phyloP scores from a whole-genome alignment of 2,797 vertebrate species.

The Aeoliscus strigatus region DNA sequence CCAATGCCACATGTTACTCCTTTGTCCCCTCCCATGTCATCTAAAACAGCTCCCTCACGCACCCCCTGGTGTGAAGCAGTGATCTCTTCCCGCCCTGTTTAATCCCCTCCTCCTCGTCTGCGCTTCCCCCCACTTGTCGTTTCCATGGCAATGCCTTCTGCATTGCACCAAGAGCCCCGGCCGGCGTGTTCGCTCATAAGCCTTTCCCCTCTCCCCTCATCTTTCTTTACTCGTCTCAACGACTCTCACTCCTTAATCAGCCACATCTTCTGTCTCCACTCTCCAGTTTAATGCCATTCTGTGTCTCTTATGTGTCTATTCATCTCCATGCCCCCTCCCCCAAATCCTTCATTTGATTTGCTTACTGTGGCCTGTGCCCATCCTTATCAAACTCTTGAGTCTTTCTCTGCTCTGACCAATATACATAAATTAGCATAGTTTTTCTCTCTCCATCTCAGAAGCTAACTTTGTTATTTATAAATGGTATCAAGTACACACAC shows the following conservation, averaged over 20 bases:
- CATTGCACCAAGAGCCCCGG: slow-evolving; percentile 82
- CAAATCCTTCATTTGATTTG: no score
- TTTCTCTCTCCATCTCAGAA: slow-evolving; percentile 21
- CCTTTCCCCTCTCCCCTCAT: slow-evolving; percentile 46
- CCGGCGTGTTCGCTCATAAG: slow-evolving; percentile 57
- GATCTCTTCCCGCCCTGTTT: slow-evolving; percentile 67
- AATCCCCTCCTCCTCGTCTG: slow-evolving; percentile 66
- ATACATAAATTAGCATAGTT: slow-evolving; percentile 32
- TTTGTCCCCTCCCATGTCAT: slow-evolving; percentile 32
- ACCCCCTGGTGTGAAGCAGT: slow-evolving; percentile 42
- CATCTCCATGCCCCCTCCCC: neutral
- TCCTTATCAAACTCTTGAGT: no score
- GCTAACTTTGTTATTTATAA: slow-evolving; percentile 24
- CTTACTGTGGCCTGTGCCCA: no score
- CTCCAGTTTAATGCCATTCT: no score
- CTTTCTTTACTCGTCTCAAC: slow-evolving; percentile 28
- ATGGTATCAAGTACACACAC: slow-evolving; percentile 26
- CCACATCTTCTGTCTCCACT: slow-evolving; percentile 2
- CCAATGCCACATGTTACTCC: slow-evolving; percentile 35
- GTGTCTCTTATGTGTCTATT: neutral
- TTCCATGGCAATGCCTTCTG: slow-evolving; percentile 86
- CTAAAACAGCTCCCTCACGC: slow-evolving; percentile 17
- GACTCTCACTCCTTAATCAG: slow-evolving; percentile 23
- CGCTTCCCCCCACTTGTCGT: slow-evolving; percentile 69
- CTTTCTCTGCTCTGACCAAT: slow-evolving; percentile 12